Base-by-base conservation (phyloP, 2,797 vertebrate species). In the Podarcis lilfordi region DNA sequence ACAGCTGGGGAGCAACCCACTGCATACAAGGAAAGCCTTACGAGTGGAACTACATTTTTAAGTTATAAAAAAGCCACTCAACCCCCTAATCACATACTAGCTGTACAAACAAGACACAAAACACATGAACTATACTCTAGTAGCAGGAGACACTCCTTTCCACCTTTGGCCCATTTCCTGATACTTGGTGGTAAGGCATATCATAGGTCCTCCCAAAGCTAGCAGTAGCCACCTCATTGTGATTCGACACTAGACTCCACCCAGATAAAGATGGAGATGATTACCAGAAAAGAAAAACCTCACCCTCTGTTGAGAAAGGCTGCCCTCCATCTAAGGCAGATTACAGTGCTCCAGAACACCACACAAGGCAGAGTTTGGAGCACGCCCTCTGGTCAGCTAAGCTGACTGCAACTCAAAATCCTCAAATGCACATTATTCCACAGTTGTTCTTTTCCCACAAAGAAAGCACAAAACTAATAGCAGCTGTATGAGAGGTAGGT, bases 201-300 rank as follows among this genome's bases (percentile, higher is more conserved):
- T 79, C 27, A 19, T 13, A 79, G 85, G 85, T 79, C 21, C n/a
- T 59, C 8, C 83, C 5, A 10, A 11, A 35, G 7, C 55, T 80
- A 23, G n/a, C 19, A 64, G 25, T 37, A 40, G 32, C 68, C 32
- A 80, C 45, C 45, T 40, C 66, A 80, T 35, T 80, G 32, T 71
- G 76, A 86, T 37, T 55, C 64, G 19, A 35, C 45, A 55, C 23
- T 59, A 59, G 43, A 80, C 77, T 50, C 85, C 43, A 59, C 66
- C 77, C 85, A 80, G 77, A 27, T 37, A 79, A 69, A 86, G 68
- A 69, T 40, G 66, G 29, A 55, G 77, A 80, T 71, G 43, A 86
- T 80, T 86, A 68, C 78, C 8, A 29, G 68, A 50, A 45, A 32
- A 43, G 81, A 82, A 71, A 37, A 80, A 86, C 66, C 66, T 86